These are phyloP conservation scores for Eupelmus urozonus DNA, from an alignment of 2,888 invertebrate genomes.

Conservation along the genomic window DNA sequence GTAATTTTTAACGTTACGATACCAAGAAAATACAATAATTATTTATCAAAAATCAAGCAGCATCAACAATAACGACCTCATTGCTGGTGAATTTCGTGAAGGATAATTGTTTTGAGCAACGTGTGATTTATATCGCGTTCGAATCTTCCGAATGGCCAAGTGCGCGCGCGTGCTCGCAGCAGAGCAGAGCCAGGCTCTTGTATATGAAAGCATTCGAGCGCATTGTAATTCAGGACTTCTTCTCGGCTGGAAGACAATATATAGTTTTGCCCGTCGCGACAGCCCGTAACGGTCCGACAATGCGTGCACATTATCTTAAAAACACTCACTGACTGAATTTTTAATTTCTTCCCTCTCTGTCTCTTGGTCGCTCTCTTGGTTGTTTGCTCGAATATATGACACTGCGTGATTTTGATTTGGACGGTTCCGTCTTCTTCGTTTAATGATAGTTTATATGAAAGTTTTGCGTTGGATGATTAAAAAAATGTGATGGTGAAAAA, in stretches of 20 bases:
- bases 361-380: neutral
- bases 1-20: too few species aligned
- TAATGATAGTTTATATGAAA: too few species aligned
- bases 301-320: slow-evolving; percentile 60
- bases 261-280: slow-evolving; percentile 70
- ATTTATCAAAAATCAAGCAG: too few species aligned
- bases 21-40: too few species aligned
- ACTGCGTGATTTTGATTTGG: too few species aligned
- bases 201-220: slow-evolving; percentile 34
- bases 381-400: too few species aligned
- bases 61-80: too few species aligned
- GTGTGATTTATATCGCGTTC: slow-evolving; percentile 40
- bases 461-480: too few species aligned
- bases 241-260: slow-evolving; percentile 69
- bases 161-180: neutral
- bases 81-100: slow-evolving; percentile 35
- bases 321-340: slow-evolving; percentile 46
- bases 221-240: slow-evolving; percentile 72
- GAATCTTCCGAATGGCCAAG: slow-evolving; percentile 15
- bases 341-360: slow-evolving; percentile 31
- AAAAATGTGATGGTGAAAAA: too few species aligned
- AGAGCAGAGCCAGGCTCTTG: neutral
- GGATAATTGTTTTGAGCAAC: slow-evolving; percentile 39
- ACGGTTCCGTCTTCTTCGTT: too few species aligned
- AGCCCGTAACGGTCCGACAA: slow-evolving; percentile 63